A percentile compares a stretch with the other conserved stretches of the same genome.
Evolutionary conservation across 2,797 vertebrate species (phyloP).

Genomic region (Sciurus carolinensis): DNA sequence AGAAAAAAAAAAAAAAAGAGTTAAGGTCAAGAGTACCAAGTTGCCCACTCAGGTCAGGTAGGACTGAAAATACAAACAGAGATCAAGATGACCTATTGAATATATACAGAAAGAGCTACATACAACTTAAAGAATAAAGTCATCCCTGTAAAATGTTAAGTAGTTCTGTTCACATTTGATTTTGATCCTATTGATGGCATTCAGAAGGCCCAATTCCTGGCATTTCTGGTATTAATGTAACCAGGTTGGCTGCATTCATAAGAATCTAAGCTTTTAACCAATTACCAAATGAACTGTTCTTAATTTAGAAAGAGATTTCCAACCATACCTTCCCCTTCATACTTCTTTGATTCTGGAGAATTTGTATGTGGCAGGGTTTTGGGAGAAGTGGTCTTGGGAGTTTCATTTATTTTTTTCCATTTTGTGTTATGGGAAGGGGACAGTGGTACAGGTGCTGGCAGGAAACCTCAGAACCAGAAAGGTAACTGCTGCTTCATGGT

Average conservation of each 20-base stretch:
- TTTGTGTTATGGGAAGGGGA: not conserved
- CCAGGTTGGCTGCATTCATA: constrained; percentile 21
- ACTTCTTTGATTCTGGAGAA: constrained; percentile 9
- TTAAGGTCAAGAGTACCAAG: constrained; percentile 31
- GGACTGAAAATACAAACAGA: constrained; percentile 51
- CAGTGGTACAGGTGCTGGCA: not conserved
- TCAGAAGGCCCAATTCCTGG: constrained; percentile 48
- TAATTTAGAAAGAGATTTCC: not conserved
- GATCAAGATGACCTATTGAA: not conserved
- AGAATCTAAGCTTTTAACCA: constrained; percentile 51
- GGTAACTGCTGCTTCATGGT: not conserved
- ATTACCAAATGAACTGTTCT: constrained; percentile 48
- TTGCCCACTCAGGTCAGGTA: not conserved
- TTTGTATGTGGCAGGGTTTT: not conserved
- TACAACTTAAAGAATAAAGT: constrained; percentile 27
- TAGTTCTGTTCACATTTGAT: not conserved
- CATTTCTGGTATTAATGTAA: constrained; percentile 18
- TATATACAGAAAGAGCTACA: constrained; percentile 43
- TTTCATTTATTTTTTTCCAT: constrained; percentile 4
- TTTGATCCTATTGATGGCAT: constrained; percentile 49
- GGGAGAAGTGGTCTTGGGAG: constrained; percentile 47
- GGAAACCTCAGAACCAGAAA: constrained; percentile 55
- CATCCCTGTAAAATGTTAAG: constrained; percentile 1
- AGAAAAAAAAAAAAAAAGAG: too few species aligned
- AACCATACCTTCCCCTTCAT: not conserved